Percentiles rank a stretch among this genome's conserved stretches.
phyloP scores from a whole-genome alignment of 2,888 invertebrate species.

The Hirtodrosophila confusa region DNA sequence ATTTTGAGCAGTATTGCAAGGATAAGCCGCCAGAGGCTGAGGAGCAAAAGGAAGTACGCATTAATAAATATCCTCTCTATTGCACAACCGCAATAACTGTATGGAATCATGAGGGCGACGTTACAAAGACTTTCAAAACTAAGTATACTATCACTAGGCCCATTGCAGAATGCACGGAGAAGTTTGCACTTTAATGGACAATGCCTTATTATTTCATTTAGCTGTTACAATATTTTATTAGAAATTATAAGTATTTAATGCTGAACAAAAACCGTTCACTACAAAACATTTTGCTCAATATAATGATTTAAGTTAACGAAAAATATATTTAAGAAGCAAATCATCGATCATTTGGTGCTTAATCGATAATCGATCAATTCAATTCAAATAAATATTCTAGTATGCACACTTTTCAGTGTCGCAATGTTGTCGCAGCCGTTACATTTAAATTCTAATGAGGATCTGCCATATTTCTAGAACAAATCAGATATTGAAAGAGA shows the following conservation, averaged over 20 bases:
- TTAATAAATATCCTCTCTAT: constrained; percentile 80
- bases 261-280: not conserved
- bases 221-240: constrained; percentile 4
- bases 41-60: constrained; percentile 62
- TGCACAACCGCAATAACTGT: constrained; percentile 79
- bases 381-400: too few relatives aligned
- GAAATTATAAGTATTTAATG: constrained; percentile 4
- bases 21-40: constrained; percentile 61
- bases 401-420: too few relatives aligned
- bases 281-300: too few relatives aligned
- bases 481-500: too few relatives aligned
- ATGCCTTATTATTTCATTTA: not conserved
- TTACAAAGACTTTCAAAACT: constrained; percentile 73
- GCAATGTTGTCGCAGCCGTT: too few relatives aligned
- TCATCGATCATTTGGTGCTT: too few relatives aligned
- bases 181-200: constrained; percentile 70
- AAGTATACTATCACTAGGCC: constrained; percentile 74
- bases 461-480: too few relatives aligned
- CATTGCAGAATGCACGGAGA: constrained; percentile 71
- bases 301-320: too few relatives aligned
- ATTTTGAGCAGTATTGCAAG: constrained; percentile 79
- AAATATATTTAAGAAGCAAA: too few relatives aligned
- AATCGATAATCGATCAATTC: too few relatives aligned
- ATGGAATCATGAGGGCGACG: constrained; percentile 81
- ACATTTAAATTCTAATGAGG: too few relatives aligned